Conservation (phyloP, 2,888 invertebrate species). For the Ashinkailepas kermadecensis region DNA sequence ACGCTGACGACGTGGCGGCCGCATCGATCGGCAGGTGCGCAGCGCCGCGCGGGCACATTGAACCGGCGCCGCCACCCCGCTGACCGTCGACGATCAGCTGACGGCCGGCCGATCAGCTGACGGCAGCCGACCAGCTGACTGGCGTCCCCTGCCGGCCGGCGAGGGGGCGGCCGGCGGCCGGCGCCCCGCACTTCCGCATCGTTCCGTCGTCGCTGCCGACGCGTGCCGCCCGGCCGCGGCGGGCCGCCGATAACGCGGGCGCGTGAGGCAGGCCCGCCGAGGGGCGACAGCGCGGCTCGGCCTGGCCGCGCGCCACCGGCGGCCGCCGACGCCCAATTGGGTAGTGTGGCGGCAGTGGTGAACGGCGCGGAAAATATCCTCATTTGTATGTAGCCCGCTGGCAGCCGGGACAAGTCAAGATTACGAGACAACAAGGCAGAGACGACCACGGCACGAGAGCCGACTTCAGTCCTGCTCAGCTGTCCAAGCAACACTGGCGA, state of each 20-base stretch:
- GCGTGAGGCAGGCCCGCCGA: neutral
- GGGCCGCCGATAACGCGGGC: neutral
- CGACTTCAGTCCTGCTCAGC: too few relatives aligned
- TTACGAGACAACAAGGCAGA: neutral
- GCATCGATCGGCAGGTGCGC: too few relatives aligned
- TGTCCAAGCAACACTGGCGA: too few relatives aligned
- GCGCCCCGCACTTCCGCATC: neutral
- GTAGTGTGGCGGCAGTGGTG: too few relatives aligned
- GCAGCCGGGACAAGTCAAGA: neutral
- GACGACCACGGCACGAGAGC: too few relatives aligned
- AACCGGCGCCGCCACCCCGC: too few relatives aligned
- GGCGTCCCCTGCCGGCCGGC: neutral
- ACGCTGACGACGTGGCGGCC: too few relatives aligned
- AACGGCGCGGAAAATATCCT: neutral
- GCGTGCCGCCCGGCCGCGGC: neutral
- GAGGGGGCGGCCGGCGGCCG: neutral
- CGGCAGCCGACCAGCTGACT: neutral
- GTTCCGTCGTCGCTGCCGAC: neutral
- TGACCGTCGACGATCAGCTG: too few relatives aligned
- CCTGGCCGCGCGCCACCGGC: neutral
- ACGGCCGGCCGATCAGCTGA: too few relatives aligned
- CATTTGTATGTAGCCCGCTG: constrained; percentile 4
- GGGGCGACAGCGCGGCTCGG: neutral
- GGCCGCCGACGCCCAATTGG: neutral
- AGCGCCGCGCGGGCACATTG: too few relatives aligned